Evolutionary conservation across 1,140 invertebrate species (phyloP).

Genomic region (Heliconius congener): DNA sequence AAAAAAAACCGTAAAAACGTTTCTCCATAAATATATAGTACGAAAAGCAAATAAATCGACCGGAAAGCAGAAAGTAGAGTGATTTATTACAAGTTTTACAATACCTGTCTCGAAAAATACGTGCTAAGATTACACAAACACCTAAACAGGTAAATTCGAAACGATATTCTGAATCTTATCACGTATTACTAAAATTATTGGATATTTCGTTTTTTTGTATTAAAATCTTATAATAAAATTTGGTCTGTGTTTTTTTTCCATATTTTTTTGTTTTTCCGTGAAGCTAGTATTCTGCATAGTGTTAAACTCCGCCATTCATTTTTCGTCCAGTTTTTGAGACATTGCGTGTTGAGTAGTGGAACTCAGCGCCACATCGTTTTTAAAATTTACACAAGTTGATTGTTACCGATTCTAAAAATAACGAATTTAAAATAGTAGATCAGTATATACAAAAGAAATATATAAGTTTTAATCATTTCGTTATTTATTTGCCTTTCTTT

Average conservation of each 20-base stretch:
- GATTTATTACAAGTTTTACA: background rate
- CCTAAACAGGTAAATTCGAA: background rate
- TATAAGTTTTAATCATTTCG: too few species aligned
- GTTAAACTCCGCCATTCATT: too few species aligned
- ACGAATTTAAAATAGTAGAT: too few species aligned
- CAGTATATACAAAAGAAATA: too few species aligned
- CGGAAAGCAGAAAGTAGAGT: background rate
- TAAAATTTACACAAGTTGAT: too few species aligned
- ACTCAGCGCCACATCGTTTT: too few species aligned
- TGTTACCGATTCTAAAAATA: too few species aligned
- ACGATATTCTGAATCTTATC: background rate
- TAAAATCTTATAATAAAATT: background rate
- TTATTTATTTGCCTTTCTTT: too few species aligned
- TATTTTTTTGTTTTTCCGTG: too few species aligned
- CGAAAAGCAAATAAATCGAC: background rate
- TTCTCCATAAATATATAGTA: background rate
- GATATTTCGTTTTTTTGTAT: background rate
- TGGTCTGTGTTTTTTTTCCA: background rate
- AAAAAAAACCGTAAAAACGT: background rate
- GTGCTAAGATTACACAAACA: background rate
- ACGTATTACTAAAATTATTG: background rate
- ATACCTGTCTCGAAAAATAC: slow-evolving; percentile 2
- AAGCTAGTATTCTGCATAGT: too few species aligned
- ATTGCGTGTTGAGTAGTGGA: too few species aligned
- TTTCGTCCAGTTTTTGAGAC: too few species aligned